Base-by-base conservation (phyloP, 2,888 invertebrate genomes). In the Sthenelais limicola region DNA sequence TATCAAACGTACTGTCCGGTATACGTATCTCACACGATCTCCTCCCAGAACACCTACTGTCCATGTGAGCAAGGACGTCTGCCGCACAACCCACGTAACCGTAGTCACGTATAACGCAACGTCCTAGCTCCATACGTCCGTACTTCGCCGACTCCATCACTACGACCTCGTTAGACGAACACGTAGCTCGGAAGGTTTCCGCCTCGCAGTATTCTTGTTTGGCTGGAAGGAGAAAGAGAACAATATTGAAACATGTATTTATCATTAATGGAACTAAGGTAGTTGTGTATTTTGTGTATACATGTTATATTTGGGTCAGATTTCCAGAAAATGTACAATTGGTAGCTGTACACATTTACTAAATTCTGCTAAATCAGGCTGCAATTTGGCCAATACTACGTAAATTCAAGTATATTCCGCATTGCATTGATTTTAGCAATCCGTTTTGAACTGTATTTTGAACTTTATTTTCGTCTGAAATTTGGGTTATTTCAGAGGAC, bases 121-220 rank as follows among this genome's bases (percentile, higher is more conserved):
- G 66, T 15, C 74, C 76, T 24, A 73, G 33, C 28, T 26, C 9
- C 76, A 76, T 76, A 18, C 76, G 76, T 30, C 76, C 76, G 68
- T 76, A 76, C 43, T 33, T 32, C 4, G 74, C 76, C 18, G 73
- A 66, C 18, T 67, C 62, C 38, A 76, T 69, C 12, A 74, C 52
- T 12, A 76, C 71, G 58, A 76, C 74, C 52, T 74, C 70, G 30
- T 58, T 56, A 9, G 73, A 5, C 7, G 68, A 69, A 38, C 76
- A 76, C 15, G 54, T n/a, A 21, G 76, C 76, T 2, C 35, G 18
- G 71, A 76, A 76, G 18, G 74, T 71, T 58, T 76, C 74, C 21
- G 76, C 73, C 71, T 76, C 76, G 47, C 76, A 76, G 66, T 71
- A 74, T 26, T 76, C 76, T 28, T 52, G 56, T 30, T 32, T 18